phyloP scores from a whole-genome alignment of 2,113 vertebrate genomes.

The Cyphomyrus plagiostoma region DNA sequence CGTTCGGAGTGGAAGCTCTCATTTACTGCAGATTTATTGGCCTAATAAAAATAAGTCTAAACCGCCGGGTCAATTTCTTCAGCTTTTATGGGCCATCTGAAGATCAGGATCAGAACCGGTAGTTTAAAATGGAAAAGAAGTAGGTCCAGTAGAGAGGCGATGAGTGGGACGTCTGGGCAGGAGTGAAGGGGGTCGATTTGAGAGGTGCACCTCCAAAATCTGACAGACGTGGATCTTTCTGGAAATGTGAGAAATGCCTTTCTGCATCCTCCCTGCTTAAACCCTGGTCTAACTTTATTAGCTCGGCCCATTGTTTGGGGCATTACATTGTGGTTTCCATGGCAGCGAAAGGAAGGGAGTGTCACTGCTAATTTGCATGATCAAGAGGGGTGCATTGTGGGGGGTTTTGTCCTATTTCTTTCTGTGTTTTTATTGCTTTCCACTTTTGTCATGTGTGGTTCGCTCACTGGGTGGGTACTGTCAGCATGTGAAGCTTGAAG shows the following conservation, averaged over 20 bases:
- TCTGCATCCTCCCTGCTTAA: neutral
- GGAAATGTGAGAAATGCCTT: constrained; percentile 14
- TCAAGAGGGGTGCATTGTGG: constrained; percentile 1
- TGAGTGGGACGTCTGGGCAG: neutral
- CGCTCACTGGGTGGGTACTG: neutral
- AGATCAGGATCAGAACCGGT: neutral
- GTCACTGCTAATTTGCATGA: constrained; percentile 11
- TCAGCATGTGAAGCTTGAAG: neutral
- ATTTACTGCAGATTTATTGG: neutral
- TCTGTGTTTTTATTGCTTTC: constrained; percentile 1
- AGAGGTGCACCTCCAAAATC: neutral
- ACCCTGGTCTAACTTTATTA: neutral
- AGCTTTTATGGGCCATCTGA: neutral
- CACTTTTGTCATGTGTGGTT: neutral
- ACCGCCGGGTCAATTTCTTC: neutral
- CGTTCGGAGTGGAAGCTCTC: neutral
- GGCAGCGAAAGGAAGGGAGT: neutral
- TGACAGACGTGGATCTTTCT: neutral
- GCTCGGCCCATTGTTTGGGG: neutral
- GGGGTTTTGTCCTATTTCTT: neutral
- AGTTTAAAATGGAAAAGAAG: neutral
- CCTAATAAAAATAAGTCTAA: constrained; percentile 13
- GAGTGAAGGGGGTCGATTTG: neutral
- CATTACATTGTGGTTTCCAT: neutral
- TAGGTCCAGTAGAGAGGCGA: neutral